phyloP scores from a whole-genome alignment of 2,113 vertebrate species.

The Dissostichus mawsoni region DNA sequence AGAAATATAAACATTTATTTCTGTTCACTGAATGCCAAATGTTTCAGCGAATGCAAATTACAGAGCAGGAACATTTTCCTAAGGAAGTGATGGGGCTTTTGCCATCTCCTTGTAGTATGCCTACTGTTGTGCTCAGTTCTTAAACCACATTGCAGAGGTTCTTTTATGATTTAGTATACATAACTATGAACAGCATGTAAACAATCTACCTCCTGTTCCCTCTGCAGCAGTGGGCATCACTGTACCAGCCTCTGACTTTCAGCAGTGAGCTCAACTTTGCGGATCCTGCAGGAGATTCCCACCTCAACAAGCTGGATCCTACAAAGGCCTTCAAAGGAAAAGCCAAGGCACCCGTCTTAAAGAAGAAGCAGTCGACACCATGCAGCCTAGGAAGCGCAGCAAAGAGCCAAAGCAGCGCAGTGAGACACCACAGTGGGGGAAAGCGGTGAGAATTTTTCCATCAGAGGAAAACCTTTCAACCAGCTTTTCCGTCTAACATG shows the following conservation, averaged over 20 bases:
- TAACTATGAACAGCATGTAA: neutral
- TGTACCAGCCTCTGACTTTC: slow-evolving; percentile 94
- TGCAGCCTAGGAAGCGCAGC: slow-evolving; percentile 70
- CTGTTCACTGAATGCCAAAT: neutral
- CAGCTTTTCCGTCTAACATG: neutral
- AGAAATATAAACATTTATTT: neutral
- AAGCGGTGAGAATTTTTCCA: slow-evolving; percentile 70
- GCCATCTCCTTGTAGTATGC: neutral
- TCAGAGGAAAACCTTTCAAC: slow-evolving; percentile 1
- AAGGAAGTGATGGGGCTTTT: neutral
- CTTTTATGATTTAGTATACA: neutral
- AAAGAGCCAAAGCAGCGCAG: slow-evolving; percentile 74
- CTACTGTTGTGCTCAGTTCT: neutral
- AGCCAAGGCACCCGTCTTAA: slow-evolving; percentile 87
- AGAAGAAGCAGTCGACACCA: slow-evolving; percentile 88
- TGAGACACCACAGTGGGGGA: slow-evolving; percentile 56
- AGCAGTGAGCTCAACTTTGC: slow-evolving; percentile 76
- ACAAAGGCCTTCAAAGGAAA: slow-evolving; percentile 92
- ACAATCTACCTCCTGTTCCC: slow-evolving; percentile 20
- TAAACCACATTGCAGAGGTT: neutral
- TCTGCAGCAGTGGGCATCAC: slow-evolving; percentile 95
- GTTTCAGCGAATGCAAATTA: neutral
- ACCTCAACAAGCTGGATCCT: slow-evolving; percentile 94
- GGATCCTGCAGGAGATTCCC: slow-evolving; percentile 83
- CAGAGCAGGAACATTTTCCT: neutral